A percentile compares a stretch with the other conserved stretches of the same genome.
Evolutionary conservation across 2,797 vertebrate genomes (phyloP).

Genomic region (Sardinella longiceps): DNA sequence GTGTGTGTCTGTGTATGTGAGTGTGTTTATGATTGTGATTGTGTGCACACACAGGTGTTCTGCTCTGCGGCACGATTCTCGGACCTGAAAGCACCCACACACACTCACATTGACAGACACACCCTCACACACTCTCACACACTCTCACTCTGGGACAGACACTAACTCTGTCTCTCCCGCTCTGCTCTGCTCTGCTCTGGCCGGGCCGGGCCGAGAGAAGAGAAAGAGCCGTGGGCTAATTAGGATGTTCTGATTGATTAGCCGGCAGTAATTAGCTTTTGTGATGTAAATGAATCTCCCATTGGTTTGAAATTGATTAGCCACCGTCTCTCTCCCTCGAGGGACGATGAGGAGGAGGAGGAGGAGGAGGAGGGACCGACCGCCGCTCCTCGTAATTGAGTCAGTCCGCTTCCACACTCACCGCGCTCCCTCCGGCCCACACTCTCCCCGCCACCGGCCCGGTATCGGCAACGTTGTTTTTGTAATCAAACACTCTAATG

Average conservation of each 20-base stretch:
- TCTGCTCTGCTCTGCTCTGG: constrained; percentile 19
- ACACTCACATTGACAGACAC: neutral
- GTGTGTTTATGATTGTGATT: too few relatives aligned
- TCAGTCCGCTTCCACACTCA: constrained; percentile 14
- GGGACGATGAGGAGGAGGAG: constrained; percentile 39
- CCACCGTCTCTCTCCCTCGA: constrained; percentile 46
- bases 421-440: constrained; percentile 17
- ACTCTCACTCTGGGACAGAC: neutral
- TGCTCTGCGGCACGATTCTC: neutral
- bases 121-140: neutral
- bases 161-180: neutral
- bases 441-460: constrained; percentile 39
- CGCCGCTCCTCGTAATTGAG: constrained; percentile 38
- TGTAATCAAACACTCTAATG: constrained; percentile 19
- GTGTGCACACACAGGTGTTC: neutral
- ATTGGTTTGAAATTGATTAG: constrained; percentile 58
- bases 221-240: constrained; percentile 64
- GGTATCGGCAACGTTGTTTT: constrained; percentile 18
- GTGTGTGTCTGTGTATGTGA: neutral
- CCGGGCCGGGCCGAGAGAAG: too few relatives aligned
- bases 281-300: constrained; percentile 58
- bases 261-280: constrained; percentile 77
- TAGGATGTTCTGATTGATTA: constrained; percentile 80
- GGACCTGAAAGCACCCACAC: neutral
- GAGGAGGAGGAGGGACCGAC: too few relatives aligned